phyloP scores from a whole-genome alignment of 1,140 invertebrate genomes.

The Idris sp. region DNA sequence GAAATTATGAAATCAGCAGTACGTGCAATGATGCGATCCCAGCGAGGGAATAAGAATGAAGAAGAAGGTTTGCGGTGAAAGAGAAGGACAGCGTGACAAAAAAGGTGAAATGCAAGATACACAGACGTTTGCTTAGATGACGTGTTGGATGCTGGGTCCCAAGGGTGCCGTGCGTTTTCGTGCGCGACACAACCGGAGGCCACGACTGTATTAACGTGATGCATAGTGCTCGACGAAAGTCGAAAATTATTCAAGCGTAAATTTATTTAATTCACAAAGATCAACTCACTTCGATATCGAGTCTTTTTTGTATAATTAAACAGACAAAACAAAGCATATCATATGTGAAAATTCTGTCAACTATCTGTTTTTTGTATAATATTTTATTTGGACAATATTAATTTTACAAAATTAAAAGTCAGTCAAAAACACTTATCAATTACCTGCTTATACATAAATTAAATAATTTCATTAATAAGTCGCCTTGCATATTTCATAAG shows the following conservation, averaged over 20 bases:
- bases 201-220: conserved; percentile 38
- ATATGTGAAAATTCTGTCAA: conserved; percentile 24
- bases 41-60: conserved; percentile 52
- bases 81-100: conserved; percentile 29
- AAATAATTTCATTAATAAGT: conserved; percentile 36
- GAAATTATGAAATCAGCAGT: conserved; percentile 77
- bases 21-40: conserved; percentile 65
- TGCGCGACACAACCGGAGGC: conserved; percentile 37
- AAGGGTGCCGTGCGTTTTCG: conserved; percentile 63
- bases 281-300: no score
- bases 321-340: no score
- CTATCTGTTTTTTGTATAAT: conserved; percentile 28
- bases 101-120: conserved; percentile 53
- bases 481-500: conserved; percentile 25
- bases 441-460: no score
- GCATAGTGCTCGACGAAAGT: conserved; percentile 23
- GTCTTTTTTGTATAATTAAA: no score
- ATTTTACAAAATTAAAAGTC: no score
- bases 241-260: conserved; percentile 18
- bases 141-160: conserved; percentile 65
- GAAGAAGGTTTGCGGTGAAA: conserved; percentile 6
- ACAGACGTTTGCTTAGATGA: conserved; percentile 57
- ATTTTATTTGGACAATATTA: no score
- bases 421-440: no score
- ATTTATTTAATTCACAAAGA: conserved; percentile 32